Conservation (phyloP, 1,140 invertebrate species). For the Pseudomyrmex pallidus region DNA sequence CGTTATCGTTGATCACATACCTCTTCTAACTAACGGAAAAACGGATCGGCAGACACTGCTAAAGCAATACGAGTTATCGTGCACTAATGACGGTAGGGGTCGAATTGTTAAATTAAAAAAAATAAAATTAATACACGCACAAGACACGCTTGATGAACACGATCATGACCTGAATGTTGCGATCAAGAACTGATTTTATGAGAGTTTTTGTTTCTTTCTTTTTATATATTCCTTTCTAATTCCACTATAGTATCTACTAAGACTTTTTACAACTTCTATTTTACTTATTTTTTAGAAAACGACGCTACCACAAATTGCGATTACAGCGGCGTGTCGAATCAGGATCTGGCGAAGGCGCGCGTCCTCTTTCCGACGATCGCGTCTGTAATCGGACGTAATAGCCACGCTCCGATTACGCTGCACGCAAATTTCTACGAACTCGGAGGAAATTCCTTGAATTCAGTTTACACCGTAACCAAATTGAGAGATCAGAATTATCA, state of each 20-base stretch:
- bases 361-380: slow-evolving; percentile 90
- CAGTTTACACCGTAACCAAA: slow-evolving; percentile 91
- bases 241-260: neutral
- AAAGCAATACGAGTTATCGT: slow-evolving; percentile 89
- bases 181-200: no score
- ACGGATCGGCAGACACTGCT: slow-evolving; percentile 92
- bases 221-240: no score
- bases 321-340: slow-evolving; percentile 87
- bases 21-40: slow-evolving; percentile 93
- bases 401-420: slow-evolving; percentile 86
- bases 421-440: slow-evolving; percentile 92
- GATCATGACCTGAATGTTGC: no score
- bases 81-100: slow-evolving; percentile 84
- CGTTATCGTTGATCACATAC: slow-evolving; percentile 90
- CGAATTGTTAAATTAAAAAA: neutral
- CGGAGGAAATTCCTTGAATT: slow-evolving; percentile 94
- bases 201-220: no score
- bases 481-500: slow-evolving; percentile 90
- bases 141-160: no score
- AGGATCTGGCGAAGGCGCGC: slow-evolving; percentile 87
- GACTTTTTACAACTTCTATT: slow-evolving; percentile 10
- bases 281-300: slow-evolving; percentile 85
- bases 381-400: slow-evolving; percentile 88
- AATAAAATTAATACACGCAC: no score
- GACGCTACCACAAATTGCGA: slow-evolving; percentile 85